A percentile compares a stretch with the other conserved stretches of the same genome.
These are phyloP conservation scores for Tribolium freemani DNA, from an alignment of 2,888 invertebrate species.

Conservation along the genomic window DNA sequence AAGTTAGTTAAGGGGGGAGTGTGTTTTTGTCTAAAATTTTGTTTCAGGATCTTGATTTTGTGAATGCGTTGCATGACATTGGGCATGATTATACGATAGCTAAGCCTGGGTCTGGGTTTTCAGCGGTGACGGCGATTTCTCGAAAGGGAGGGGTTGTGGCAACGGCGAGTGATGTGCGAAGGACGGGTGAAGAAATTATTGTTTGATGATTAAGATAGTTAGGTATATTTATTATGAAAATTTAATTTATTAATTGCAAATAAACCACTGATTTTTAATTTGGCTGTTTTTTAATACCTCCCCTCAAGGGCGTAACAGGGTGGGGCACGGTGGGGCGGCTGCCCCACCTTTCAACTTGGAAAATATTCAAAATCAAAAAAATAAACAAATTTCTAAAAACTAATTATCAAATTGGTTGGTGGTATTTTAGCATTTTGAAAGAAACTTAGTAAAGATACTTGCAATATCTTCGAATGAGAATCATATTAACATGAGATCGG, in stretches of 20 bases:
- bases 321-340: too few relatives aligned
- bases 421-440: too few relatives aligned
- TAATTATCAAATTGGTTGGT: too few relatives aligned
- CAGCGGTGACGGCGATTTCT: slow-evolving; percentile 74
- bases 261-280: background rate
- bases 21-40: slow-evolving; percentile 38
- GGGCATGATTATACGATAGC: slow-evolving; percentile 71
- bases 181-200: slow-evolving; percentile 66
- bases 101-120: slow-evolving; percentile 73
- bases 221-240: background rate
- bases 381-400: too few relatives aligned
- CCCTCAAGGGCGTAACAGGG: too few relatives aligned
- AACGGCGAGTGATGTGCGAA: slow-evolving; percentile 66
- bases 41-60: slow-evolving; percentile 64
- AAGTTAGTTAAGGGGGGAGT: slow-evolving; percentile 55
- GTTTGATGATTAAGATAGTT: background rate
- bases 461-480: too few relatives aligned
- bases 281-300: background rate
- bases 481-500: too few relatives aligned
- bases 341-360: too few relatives aligned
- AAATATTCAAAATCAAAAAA: too few relatives aligned
- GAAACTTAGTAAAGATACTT: too few relatives aligned
- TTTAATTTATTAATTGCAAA: background rate
- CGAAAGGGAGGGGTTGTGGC: slow-evolving; percentile 68
- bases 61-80: slow-evolving; percentile 68